phyloP scores from a whole-genome alignment of 2,113 vertebrate genomes.

The Tragulus kanchil region DNA sequence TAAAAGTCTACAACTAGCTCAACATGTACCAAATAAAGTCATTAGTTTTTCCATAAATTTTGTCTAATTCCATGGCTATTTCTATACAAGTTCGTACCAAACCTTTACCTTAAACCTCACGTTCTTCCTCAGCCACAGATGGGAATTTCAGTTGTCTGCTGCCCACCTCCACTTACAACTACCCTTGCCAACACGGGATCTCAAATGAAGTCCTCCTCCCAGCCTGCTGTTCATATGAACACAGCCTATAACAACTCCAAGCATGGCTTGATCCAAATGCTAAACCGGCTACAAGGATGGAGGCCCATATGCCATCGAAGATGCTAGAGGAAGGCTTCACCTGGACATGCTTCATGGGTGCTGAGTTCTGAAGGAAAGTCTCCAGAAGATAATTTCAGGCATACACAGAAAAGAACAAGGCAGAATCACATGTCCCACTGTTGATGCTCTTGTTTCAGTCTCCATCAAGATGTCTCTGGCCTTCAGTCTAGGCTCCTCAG shows the following conservation, averaged over 20 bases:
- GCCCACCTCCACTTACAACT: background rate
- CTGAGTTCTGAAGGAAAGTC: conserved; percentile 16
- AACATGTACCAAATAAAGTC: background rate
- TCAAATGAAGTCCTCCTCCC: background rate
- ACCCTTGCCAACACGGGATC: background rate
- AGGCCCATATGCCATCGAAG: background rate
- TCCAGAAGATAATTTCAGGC: background rate
- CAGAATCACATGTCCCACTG: background rate
- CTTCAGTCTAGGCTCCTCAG: background rate
- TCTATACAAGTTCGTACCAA: background rate
- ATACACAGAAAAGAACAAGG: background rate
- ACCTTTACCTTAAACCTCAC: conserved; percentile 2
- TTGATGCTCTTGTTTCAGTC: background rate
- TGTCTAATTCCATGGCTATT: background rate
- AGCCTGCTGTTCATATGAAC: background rate
- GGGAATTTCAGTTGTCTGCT: background rate
- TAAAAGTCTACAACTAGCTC: background rate
- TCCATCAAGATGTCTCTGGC: background rate
- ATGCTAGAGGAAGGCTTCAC: background rate
- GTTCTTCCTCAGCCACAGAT: conserved; percentile 41
- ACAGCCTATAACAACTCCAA: background rate
- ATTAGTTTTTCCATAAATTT: background rate
- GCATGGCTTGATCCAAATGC: background rate
- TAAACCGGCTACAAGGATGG: no score
- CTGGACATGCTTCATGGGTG: background rate